These are phyloP conservation scores for Drosophila triauraria DNA, from an alignment of 1,140 invertebrate species.

Conservation along the genomic window DNA sequence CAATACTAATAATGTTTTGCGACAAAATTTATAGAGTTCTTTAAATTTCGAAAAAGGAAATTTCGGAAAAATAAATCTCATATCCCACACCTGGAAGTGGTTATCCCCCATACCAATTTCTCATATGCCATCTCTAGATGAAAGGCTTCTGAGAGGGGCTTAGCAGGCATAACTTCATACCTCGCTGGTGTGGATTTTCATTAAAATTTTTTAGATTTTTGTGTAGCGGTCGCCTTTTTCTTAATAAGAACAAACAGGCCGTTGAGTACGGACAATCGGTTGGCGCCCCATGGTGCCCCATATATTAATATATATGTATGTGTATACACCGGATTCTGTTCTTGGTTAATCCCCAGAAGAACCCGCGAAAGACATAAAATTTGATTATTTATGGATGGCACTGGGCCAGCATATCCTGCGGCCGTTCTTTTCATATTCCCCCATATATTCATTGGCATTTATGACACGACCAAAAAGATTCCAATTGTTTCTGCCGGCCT, in stretches of 20 bases:
- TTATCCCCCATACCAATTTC: not conserved
- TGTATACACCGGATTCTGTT: conserved; percentile 29
- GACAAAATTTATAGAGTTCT: not conserved
- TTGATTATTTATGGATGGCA: conserved; percentile 83
- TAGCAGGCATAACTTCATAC: conserved; percentile 55
- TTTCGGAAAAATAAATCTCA: no score
- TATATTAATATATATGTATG: conserved; percentile 36
- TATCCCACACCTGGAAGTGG: no score
- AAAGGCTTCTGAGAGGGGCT: not conserved
- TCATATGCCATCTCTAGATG: conserved; percentile 4
- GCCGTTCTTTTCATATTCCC: conserved; percentile 51
- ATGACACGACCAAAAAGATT: conserved; percentile 76
- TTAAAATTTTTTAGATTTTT: conserved; percentile 79
- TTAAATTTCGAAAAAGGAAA: not conserved
- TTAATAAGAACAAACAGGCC: conserved; percentile 83
- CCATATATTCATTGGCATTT: conserved; percentile 72
- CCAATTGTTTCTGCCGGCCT: conserved; percentile 75
- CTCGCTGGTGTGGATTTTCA: conserved; percentile 68
- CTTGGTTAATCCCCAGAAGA: conserved; percentile 69
- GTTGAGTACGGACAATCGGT: conserved; percentile 80
- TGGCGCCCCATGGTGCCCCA: conserved; percentile 80
- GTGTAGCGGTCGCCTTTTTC: conserved; percentile 29
- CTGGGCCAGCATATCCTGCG: conserved; percentile 76
- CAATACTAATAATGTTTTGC: no score
- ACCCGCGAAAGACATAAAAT: conserved; percentile 76